Evolutionary conservation across 1,140 invertebrate genomes (phyloP), one percentile per base, ranked within the genome.

Genomic region (Drosophila bipectinata): DNA sequence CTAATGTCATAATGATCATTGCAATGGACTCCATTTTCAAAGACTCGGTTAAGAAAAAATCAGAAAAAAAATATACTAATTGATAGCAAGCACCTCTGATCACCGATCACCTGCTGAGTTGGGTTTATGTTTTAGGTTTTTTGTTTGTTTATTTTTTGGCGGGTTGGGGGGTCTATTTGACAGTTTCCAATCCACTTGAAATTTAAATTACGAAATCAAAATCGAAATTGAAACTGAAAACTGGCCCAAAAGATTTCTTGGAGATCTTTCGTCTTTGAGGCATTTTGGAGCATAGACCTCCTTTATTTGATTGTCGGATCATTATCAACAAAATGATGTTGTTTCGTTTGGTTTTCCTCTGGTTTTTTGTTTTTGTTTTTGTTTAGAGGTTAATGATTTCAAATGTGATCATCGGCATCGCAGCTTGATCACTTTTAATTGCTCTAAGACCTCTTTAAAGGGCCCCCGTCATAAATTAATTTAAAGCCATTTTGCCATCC

Each of bases 321-420:
- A 84, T 84, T 84, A 84, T 84, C 78, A 73, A 37, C 34, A 56
- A 68, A 84, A 67, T 71, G 59, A 84, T 77, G 72, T 64, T 76
- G 52, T 63, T 66, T 44, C 26, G 6, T 5, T 28, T 4, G 26
- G 26, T 28, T 28, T 7, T 28, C 5, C 26, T 28, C 6, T 37
- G 10, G 6, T 44, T 41, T 41, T 14, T 41, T 41, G 12, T 15
- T 15, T 10, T 18, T 44, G 6, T 44, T 44, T 9, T 14, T 18
- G 34, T 18, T 37, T 5, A 45, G 34, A 28, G 47, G 52, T 77
- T 82, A 74, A 75, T 71, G 79, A 79, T 82, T 28, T 28, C 54
- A 41, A 37, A 60, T 41, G 53, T 60, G 72, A 81, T 67, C 67
- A 55, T 66, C 60, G 52, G 59, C 48, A 47, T 77, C 68, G 74